A percentile compares a stretch with the other conserved stretches of the same genome.
Conservation (phyloP, 1,140 invertebrate species). For the Drosophila busckii region DNA sequence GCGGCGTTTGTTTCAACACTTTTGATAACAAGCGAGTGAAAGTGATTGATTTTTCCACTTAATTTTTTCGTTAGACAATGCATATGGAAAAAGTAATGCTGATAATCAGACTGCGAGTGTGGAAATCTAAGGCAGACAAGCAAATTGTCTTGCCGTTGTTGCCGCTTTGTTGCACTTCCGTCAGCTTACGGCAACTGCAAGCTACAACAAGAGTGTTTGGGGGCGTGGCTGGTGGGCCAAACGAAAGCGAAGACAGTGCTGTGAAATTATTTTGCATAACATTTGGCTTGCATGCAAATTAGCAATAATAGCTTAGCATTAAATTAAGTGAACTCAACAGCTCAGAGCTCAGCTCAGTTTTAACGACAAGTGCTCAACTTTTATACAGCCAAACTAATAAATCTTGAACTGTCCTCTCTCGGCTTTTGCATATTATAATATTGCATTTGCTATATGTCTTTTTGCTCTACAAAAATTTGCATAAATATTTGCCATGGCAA, state of each 20-base stretch:
- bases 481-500: conserved; percentile 72
- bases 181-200: conserved; percentile 27
- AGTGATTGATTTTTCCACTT: conserved; percentile 73
- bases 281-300: conserved; percentile 8
- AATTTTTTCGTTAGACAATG: conserved; percentile 56
- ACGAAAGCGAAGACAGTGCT: conserved; percentile 32
- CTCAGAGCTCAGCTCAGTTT: too few species aligned
- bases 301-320: too few species aligned
- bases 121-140: conserved; percentile 2
- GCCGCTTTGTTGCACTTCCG: conserved; percentile 44
- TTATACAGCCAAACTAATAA: too few species aligned
- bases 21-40: conserved; percentile 68
- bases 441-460: too few species aligned
- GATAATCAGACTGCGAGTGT: conserved; percentile 50
- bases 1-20: conserved; percentile 62
- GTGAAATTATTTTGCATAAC: too few species aligned
- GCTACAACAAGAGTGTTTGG: conserved; percentile 17
- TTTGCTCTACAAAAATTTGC: conserved; percentile 66
- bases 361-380: too few species aligned
- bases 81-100: conserved; percentile 40
- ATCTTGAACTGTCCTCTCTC: too few species aligned
- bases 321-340: too few species aligned
- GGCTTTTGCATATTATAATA: too few species aligned
- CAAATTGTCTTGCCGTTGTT: conserved; percentile 21
- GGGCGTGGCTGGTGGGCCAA: conserved; percentile 11